A percentile compares a stretch with the other conserved stretches of the same genome.
Conservation (phyloP, 2,797 vertebrate species). For the Siniperca scherzeri region DNA sequence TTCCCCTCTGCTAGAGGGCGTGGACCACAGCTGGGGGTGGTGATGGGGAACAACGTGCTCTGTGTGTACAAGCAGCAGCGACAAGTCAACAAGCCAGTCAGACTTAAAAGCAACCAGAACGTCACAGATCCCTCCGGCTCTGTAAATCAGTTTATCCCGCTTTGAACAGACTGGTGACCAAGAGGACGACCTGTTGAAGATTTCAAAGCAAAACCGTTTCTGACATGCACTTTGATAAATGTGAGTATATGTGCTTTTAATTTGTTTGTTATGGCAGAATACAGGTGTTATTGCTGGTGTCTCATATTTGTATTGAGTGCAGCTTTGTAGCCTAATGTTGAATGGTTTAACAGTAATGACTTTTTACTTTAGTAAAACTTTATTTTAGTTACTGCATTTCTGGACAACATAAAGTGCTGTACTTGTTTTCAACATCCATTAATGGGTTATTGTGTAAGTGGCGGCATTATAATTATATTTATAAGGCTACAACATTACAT, state of each 20-base stretch:
- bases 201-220: conserved; percentile 77
- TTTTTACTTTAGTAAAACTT: not conserved
- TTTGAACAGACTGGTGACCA: conserved; percentile 28
- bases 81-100: conserved; percentile 39
- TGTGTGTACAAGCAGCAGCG: conserved; percentile 55
- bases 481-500: not conserved
- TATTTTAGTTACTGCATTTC: not conserved
- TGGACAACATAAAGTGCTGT: not conserved
- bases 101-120: conserved; percentile 7
- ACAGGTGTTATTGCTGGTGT: too few relatives aligned
- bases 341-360: not conserved
- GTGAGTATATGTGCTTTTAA: conserved; percentile 76
- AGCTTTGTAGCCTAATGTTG: not conserved
- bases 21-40: conserved; percentile 48
- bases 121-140: conserved; percentile 26
- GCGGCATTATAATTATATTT: not conserved
- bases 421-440: not conserved
- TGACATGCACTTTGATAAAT: conserved; percentile 90
- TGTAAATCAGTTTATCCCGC: conserved; percentile 17
- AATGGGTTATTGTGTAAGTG: not conserved
- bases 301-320: not conserved
- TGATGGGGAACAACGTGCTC: conserved; percentile 50
- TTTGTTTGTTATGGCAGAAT: conserved; percentile 12
- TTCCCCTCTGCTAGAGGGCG: conserved; percentile 56
- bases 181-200: conserved; percentile 69